phyloP scores from a whole-genome alignment of 2,113 vertebrate genomes.

The Semnornis frantzii region DNA sequence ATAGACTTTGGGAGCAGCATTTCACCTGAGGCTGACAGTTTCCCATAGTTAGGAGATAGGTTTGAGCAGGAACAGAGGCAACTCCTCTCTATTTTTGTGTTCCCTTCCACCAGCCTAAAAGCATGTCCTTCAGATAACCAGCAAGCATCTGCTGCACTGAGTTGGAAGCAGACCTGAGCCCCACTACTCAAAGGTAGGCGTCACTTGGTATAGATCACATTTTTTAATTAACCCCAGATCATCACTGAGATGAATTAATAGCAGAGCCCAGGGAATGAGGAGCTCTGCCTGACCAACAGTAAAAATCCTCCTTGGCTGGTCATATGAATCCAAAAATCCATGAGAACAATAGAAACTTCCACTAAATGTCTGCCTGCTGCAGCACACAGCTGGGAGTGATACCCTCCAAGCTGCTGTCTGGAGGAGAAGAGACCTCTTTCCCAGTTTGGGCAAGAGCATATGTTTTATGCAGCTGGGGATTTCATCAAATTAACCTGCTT shows the following conservation, averaged over 20 bases:
- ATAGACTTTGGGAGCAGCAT: not conserved
- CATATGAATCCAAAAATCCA: not conserved
- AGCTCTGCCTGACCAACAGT: not conserved
- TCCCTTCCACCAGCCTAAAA: not conserved
- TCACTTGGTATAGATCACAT: not conserved
- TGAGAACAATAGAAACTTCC: not conserved
- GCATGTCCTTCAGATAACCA: not conserved
- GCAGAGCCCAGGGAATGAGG: not conserved
- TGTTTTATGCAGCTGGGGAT: not conserved
- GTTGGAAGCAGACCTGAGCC: not conserved
- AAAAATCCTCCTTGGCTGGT: not conserved
- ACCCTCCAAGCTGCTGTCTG: not conserved
- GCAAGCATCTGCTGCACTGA: fast-evolving
- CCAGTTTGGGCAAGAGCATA: not conserved
- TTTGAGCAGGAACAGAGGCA: not conserved
- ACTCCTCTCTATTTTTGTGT: fast-evolving
- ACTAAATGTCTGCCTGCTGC: not conserved
- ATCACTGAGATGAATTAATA: not conserved
- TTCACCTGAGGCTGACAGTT: not conserved
- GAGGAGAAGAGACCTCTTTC: not conserved
- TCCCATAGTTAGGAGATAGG: not conserved
- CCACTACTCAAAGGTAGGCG: not conserved
- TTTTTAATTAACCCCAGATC: not conserved
- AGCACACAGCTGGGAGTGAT: not conserved
- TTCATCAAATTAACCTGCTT: conserved; percentile 36